These are phyloP conservation scores for Octopus bimaculoides DNA, from an alignment of 1,140 invertebrate genomes.

Conservation along the genomic window DNA sequence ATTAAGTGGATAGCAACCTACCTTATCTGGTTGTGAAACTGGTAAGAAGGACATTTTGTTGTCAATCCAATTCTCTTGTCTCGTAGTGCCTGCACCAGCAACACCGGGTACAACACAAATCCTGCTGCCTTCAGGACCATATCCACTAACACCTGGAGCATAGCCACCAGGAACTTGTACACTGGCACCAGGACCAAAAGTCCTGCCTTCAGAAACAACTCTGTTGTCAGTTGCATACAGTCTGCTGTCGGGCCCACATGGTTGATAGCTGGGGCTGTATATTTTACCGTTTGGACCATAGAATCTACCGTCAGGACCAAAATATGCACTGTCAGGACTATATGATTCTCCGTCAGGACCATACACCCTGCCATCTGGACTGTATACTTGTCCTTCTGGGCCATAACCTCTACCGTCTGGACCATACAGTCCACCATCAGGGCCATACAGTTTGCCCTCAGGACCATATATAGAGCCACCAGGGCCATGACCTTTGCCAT, in stretches of 20 bases:
- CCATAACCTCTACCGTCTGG: background rate
- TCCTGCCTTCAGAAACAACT: too few species aligned
- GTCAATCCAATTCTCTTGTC: conserved; percentile 21
- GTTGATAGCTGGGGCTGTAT: background rate
- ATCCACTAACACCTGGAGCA: too few species aligned
- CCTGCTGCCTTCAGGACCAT: too few species aligned
- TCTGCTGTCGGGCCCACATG: background rate
- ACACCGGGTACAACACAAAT: too few species aligned
- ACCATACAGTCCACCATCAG: background rate
- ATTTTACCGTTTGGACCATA: conserved; percentile 1
- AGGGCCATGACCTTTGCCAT: background rate
- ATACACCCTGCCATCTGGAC: background rate
- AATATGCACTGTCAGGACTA: background rate
- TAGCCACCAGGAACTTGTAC: too few species aligned
- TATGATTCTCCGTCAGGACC: background rate
- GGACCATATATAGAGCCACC: background rate
- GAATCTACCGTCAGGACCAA: background rate
- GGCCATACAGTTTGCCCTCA: background rate
- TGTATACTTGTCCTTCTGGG: background rate
- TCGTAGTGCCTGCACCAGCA: too few species aligned
- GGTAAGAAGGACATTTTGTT: conserved; percentile 26
- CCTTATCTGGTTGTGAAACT: conserved; percentile 20
- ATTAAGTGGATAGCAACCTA: background rate
- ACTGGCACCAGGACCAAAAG: too few species aligned
- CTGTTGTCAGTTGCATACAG: too few species aligned